phyloP scores from a whole-genome alignment of 2,888 invertebrate genomes.

The Synergus umbraculus region DNA sequence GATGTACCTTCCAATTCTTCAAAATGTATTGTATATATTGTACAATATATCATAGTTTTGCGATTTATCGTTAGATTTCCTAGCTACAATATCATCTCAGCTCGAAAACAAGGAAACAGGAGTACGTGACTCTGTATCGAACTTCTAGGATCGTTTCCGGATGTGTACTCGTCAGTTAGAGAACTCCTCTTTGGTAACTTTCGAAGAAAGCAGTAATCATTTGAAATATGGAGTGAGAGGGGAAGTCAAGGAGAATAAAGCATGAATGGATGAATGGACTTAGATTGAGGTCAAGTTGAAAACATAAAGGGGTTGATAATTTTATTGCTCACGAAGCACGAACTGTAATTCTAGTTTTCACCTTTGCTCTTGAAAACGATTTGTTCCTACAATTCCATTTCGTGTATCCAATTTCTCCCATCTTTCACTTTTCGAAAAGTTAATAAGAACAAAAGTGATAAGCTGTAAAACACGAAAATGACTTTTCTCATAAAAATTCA shows the following conservation, averaged over 20 bases:
- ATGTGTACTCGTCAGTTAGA: conserved; percentile 23
- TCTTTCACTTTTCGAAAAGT: background rate
- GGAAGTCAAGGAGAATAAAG: conserved; percentile 5
- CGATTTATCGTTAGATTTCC: conserved; percentile 4
- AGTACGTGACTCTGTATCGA: conserved; percentile 32
- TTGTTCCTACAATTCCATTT: background rate
- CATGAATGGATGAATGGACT: conserved; percentile 17
- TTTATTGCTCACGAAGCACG: conserved; percentile 25
- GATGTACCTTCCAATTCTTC: background rate
- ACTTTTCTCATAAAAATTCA: background rate
- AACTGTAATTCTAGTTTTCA: background rate
- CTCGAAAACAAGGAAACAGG: conserved; percentile 10
- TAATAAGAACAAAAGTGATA: background rate
- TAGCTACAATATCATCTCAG: background rate
- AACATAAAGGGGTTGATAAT: conserved; percentile 6
- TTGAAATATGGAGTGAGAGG: background rate
- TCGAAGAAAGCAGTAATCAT: background rate
- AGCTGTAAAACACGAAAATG: background rate
- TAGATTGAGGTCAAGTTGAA: background rate
- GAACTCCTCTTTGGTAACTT: conserved; percentile 26
- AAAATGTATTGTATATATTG: background rate
- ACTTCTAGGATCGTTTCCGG: conserved; percentile 7
- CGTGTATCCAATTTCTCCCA: background rate
- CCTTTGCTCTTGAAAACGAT: background rate
- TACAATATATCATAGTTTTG: background rate